Conservation (phyloP, 2,888 invertebrate species). For the Eupithecia subumbrata region DNA sequence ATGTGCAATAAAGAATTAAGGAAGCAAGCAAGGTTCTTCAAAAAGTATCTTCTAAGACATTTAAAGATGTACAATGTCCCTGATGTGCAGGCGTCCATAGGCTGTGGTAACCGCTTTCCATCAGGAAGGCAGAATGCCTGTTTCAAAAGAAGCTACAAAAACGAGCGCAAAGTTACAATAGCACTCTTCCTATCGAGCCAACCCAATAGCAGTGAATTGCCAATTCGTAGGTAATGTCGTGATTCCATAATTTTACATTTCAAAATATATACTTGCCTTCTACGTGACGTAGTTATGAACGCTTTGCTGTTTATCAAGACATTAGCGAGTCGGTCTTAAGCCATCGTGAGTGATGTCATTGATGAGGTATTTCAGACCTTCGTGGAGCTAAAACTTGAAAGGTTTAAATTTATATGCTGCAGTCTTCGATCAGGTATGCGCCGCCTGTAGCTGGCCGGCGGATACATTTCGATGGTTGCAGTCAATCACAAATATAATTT, state of each 20-base stretch:
- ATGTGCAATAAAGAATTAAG: too few species aligned
- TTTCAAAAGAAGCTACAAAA: background rate
- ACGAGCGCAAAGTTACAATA: background rate
- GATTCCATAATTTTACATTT: background rate
- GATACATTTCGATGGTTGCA: too few species aligned
- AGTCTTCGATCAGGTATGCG: too few species aligned
- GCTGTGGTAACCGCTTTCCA: background rate
- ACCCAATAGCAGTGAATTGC: background rate
- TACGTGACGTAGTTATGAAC: background rate
- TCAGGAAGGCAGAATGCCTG: too few species aligned
- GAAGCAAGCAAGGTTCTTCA: background rate
- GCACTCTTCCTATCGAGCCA: background rate
- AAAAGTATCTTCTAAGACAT: background rate
- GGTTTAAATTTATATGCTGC: background rate
- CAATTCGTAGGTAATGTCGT: background rate
- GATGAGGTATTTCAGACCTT: conserved; percentile 10
- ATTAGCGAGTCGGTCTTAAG: background rate
- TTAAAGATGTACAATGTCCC: too few species aligned
- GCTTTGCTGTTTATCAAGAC: background rate
- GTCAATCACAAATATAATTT: background rate
- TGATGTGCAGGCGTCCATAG: background rate
- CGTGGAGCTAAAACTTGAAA: background rate
- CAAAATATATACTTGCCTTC: background rate
- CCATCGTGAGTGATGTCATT: conserved; percentile 18
- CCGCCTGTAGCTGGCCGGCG: too few species aligned